Percentiles rank a stretch among this genome's conserved stretches.
Evolutionary conservation across 2,113 vertebrate species (phyloP).

Genomic region (Taurulus bubalis): DNA sequence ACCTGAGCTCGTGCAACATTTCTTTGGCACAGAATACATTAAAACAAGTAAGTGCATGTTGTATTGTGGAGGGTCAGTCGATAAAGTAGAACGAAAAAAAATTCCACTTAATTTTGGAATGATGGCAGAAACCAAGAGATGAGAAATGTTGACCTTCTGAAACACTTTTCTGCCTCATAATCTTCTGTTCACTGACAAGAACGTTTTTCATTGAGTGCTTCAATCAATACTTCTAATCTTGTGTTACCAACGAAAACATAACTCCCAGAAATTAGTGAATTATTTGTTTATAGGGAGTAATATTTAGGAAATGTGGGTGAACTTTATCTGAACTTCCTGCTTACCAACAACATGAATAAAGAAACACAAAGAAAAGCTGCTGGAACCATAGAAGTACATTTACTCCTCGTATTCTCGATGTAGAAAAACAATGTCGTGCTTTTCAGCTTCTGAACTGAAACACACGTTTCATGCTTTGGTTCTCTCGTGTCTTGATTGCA

Average conservation of each 20-base stretch:
- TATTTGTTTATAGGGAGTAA: not conserved
- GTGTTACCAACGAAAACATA: not conserved
- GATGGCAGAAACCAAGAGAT: not conserved
- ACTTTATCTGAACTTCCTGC: conserved; percentile 9
- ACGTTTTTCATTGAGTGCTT: not conserved
- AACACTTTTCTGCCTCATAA: conserved; percentile 1
- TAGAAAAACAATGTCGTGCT: not conserved
- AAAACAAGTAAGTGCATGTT: not conserved
- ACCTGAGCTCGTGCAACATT: not conserved
- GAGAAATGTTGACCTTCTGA: not conserved
- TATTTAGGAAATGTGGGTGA: not conserved
- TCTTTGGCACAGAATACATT: not conserved
- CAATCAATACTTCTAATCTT: conserved; percentile 32
- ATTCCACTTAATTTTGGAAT: conserved; percentile 22
- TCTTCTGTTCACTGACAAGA: not conserved
- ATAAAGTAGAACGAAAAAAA: conserved; percentile 4
- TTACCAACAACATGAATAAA: not conserved
- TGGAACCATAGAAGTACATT: not conserved
- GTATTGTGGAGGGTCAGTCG: not conserved
- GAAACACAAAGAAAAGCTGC: not conserved
- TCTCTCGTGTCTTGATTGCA: not conserved
- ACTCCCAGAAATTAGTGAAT: not conserved
- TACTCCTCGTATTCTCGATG: too few relatives aligned
- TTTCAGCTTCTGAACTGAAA: not conserved
- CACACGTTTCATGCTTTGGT: not conserved